A percentile compares a stretch with the other conserved stretches of the same genome.
phyloP scores from a whole-genome alignment of 2,888 invertebrate genomes.

The Dendrolimus houi region DNA sequence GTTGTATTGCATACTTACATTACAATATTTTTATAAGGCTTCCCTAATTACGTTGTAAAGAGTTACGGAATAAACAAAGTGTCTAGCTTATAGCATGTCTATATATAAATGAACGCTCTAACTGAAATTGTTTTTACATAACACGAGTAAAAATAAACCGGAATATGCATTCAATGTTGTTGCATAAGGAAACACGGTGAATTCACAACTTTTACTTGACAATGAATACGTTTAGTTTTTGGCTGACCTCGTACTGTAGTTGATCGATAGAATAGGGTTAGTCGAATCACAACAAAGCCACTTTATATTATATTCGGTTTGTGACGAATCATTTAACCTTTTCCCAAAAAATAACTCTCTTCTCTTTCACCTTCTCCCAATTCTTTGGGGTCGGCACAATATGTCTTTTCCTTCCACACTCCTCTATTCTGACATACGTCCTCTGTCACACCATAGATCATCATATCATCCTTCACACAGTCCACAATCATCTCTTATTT shows the following conservation, averaged over 20 bases:
- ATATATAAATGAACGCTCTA: neutral
- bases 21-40: neutral
- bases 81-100: neutral
- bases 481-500: too few relatives aligned
- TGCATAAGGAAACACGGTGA: constrained; percentile 15
- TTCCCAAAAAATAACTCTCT: too few relatives aligned
- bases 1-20: too few relatives aligned
- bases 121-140: constrained; percentile 4
- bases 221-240: constrained; percentile 31
- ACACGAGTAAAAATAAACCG: constrained; percentile 5
- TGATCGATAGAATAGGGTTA: constrained; percentile 1
- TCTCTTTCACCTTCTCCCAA: too few relatives aligned
- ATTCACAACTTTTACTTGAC: constrained; percentile 48
- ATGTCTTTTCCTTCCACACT: too few relatives aligned
- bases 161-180: constrained; percentile 6
- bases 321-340: neutral
- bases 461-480: too few relatives aligned
- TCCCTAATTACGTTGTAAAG: neutral
- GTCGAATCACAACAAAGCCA: neutral
- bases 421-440: too few relatives aligned
- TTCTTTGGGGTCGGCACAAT: too few relatives aligned
- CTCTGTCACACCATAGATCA: too few relatives aligned
- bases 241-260: constrained; percentile 28
- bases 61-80: neutral
- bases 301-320: too few relatives aligned